Evolutionary conservation across 2,888 invertebrate species (phyloP), one percentile per base, ranked within the genome.

Genomic region (Belgica antarctica): DNA sequence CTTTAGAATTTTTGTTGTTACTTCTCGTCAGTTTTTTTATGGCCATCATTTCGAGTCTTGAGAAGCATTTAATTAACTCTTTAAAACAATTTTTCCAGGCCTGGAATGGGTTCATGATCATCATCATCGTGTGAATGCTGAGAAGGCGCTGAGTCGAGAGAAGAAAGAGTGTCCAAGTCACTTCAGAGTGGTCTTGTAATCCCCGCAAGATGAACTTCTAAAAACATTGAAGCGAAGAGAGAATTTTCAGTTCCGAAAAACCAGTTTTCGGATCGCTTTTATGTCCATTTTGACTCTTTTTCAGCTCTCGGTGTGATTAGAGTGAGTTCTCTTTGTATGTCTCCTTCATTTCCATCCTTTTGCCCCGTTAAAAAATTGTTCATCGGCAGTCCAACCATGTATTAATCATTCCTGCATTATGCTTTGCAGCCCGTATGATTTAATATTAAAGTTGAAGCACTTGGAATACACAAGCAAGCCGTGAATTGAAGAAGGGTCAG

Each of bases 321-420:
- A 52, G 52, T 52, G 52, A 22, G 52, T 52, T 52, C 17, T 4
- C 52, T 52, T 52, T 52, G 41, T 41, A 41, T 2, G 10, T 41
- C 41, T 41, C 41, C 41, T 15, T 10, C 15, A n/a, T 15, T 34
- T 34, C n/a, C 12, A 34, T 12, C 34, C 7, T 34, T 34, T 12
- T 7, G 34, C 41, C 41, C n/a, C n/a, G 41, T 15, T 15, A n/a
- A 41, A 15, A 52, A 19, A 10, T 17, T 31, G 34, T 31, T 31
- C 34, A 31, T 31, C 7, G 34, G 34, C 34, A 31, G 34, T 52
- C 3, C 61, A 24, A 27, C n/a, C 25, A 61, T 17, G 27, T 15
- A 24, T 61, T 61, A 61, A 61, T 61, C 61, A 62, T 62, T 34
- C 62, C 62, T 62, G 62, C 62, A 62, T 62, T 12, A 24, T 62